phyloP scores from a whole-genome alignment of 2,797 vertebrate species.

The Eleutherodactylus coqui region DNA sequence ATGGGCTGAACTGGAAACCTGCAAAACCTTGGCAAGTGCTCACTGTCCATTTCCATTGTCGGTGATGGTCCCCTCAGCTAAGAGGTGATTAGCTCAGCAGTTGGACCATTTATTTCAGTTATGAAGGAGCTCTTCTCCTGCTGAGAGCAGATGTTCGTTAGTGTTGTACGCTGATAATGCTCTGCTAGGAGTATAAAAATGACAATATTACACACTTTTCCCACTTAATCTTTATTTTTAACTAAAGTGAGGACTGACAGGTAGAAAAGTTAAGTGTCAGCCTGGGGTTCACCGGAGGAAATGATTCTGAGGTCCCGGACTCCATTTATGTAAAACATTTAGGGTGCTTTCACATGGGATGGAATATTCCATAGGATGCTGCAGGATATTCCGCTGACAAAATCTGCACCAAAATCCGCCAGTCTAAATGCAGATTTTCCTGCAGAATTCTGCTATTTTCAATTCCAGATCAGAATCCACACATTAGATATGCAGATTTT shows the following conservation, averaged over 20 bases:
- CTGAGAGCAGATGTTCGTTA: constrained; percentile 7
- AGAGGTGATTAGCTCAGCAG: constrained; percentile 33
- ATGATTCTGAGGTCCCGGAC: background rate
- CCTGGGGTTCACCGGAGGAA: background rate
- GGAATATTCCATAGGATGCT: no score
- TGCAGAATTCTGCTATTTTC: no score
- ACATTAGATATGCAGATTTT: no score
- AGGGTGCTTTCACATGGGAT: no score
- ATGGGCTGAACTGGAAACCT: constrained; percentile 42
- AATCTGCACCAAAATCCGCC: no score
- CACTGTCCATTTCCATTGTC: constrained; percentile 11
- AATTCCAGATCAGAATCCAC: no score
- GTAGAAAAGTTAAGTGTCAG: no score
- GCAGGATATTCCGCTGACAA: no score
- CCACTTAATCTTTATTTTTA: background rate
- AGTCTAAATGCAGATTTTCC: no score
- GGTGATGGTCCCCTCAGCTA: constrained; percentile 18
- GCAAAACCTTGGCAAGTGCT: constrained; percentile 47
- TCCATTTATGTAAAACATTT: background rate
- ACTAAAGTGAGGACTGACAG: background rate
- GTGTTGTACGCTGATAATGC: background rate
- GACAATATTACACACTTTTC: background rate
- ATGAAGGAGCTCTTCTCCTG: background rate
- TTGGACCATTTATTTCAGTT: constrained; percentile 33
- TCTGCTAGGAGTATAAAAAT: background rate